Conservation (phyloP, 2,113 vertebrate species). For the Noctilio leporinus region DNA sequence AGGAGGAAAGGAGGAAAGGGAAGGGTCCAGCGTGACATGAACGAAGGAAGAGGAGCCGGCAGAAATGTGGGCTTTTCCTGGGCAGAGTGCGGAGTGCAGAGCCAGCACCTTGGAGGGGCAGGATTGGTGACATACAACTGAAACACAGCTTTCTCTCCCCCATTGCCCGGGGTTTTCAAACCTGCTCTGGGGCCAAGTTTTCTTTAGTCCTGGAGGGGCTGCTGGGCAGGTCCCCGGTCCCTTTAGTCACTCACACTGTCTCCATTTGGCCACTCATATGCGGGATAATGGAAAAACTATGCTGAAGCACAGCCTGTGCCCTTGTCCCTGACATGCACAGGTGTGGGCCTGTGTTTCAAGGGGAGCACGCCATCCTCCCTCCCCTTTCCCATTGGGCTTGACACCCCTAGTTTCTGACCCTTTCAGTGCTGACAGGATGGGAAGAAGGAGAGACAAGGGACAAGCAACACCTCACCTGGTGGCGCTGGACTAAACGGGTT, state of each 20-base stretch:
- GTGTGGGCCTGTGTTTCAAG: not conserved
- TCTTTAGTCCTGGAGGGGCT: not conserved
- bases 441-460: not conserved
- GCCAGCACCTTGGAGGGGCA: not conserved
- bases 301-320: not conserved
- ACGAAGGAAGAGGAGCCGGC: not conserved
- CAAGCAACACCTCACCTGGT: accelerated
- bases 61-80: not conserved
- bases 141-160: not conserved
- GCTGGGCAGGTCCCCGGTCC: accelerated
- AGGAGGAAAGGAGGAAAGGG: not conserved
- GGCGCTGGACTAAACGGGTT: accelerated
- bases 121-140: accelerated
- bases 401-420: not conserved
- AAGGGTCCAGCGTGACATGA: not conserved
- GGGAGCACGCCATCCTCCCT: not conserved
- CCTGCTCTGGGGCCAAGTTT: not conserved
- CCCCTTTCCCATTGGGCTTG: not conserved
- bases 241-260: not conserved
- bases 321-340: accelerated
- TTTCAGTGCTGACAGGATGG: too few relatives aligned
- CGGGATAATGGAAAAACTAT: not conserved
- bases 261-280: too few relatives aligned
- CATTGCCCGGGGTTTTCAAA: accelerated
- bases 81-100: not conserved